phyloP scores from a whole-genome alignment of 2,113 vertebrate species.

The Alosa alosa region DNA sequence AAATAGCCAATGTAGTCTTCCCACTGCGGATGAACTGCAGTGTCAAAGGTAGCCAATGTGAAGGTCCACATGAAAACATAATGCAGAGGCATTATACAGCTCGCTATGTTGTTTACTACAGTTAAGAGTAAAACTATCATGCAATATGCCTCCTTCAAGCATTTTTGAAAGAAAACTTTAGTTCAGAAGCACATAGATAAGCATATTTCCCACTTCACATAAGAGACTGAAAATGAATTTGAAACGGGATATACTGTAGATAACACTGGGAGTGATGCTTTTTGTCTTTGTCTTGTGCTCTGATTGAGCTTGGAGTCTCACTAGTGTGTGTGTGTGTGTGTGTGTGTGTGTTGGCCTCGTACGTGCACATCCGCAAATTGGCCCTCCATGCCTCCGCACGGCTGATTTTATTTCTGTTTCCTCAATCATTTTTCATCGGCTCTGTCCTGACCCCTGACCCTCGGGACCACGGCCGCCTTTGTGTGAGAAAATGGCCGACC shows the following conservation, averaged over 20 bases:
- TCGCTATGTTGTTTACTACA: too few relatives aligned
- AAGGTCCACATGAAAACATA: too few relatives aligned
- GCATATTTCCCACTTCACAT: background rate
- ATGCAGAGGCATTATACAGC: too few relatives aligned
- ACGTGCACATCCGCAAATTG: background rate
- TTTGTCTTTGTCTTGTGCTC: background rate
- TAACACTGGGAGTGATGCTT: background rate
- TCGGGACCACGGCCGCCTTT: conserved; percentile 11
- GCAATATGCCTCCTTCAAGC: background rate
- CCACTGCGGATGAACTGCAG: too few relatives aligned
- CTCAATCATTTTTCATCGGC: conserved; percentile 30
- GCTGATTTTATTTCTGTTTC: conserved; percentile 33
- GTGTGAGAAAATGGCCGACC: background rate
- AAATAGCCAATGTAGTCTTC: too few relatives aligned
- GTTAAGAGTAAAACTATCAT: background rate
- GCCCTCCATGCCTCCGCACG: background rate
- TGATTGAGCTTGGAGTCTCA: background rate
- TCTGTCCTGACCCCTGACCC: conserved; percentile 23
- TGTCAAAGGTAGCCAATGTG: too few relatives aligned
- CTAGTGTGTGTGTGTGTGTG: background rate
- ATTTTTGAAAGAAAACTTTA: background rate
- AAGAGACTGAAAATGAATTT: background rate
- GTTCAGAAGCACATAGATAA: background rate
- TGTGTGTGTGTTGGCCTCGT: background rate
- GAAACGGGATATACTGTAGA: background rate